phyloP scores from a whole-genome alignment of 2,888 invertebrate species.

The Patella ulyssiponensis region DNA sequence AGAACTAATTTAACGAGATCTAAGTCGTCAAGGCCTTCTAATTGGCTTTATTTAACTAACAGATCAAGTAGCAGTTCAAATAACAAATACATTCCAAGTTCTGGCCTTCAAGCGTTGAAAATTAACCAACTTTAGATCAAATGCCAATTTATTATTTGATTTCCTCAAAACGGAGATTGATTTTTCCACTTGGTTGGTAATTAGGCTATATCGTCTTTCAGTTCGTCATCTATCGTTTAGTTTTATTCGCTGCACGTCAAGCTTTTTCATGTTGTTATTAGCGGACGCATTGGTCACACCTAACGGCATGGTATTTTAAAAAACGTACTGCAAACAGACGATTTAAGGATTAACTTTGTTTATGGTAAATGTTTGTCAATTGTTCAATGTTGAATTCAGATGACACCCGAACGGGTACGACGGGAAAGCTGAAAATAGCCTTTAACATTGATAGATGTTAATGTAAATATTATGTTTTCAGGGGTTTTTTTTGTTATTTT shows the following conservation, averaged over 20 bases:
- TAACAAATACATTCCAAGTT: slow-evolving; percentile 4
- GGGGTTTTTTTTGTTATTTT: no score
- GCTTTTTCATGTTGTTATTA: no score
- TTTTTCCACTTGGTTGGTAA: slow-evolving; percentile 1
- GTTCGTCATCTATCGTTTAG: neutral
- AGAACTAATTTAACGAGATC: slow-evolving; percentile 10
- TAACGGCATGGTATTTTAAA: no score
- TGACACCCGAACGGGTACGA: no score
- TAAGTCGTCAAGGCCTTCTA: slow-evolving; percentile 7
- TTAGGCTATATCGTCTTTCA: slow-evolving; percentile 11
- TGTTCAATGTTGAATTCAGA: no score
- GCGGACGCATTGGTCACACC: no score
- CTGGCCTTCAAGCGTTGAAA: slow-evolving; percentile 8
- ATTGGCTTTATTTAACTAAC: slow-evolving; percentile 8
- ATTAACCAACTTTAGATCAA: slow-evolving; percentile 13
- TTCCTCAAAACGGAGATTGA: slow-evolving; percentile 8
- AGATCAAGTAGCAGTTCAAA: neutral
- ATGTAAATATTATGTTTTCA: no score
- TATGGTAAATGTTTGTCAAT: no score
- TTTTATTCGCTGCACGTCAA: neutral
- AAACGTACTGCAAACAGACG: no score
- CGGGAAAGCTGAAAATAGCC: no score
- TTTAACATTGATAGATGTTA: no score
- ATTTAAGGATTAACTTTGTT: no score
- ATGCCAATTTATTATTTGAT: slow-evolving; percentile 12